A percentile compares a stretch with the other conserved stretches of the same genome.
These are phyloP conservation scores for Pteromalus puparum DNA, from an alignment of 1,140 invertebrate genomes.

Conservation along the genomic window DNA sequence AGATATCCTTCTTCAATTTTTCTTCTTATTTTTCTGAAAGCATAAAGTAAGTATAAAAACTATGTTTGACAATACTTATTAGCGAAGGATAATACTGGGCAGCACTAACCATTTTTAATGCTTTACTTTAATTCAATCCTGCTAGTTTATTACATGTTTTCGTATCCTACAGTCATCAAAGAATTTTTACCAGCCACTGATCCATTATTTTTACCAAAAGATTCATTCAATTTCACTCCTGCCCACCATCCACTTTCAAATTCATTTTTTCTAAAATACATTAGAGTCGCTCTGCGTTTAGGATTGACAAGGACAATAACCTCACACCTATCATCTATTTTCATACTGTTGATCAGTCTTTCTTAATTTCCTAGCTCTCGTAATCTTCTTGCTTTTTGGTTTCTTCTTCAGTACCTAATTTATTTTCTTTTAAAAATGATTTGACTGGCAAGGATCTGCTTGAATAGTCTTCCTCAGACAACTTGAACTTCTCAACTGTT, in stretches of 20 bases:
- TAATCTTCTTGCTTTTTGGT: constrained; percentile 80
- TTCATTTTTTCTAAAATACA: constrained; percentile 87
- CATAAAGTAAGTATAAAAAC: constrained; percentile 93
- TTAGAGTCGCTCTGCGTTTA: constrained; percentile 85
- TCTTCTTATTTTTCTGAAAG: constrained; percentile 89
- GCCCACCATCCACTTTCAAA: constrained; percentile 92
- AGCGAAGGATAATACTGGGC: constrained; percentile 96
- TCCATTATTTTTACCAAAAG: constrained; percentile 96
- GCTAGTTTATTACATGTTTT: constrained; percentile 98
- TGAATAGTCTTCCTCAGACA: constrained; percentile 91
- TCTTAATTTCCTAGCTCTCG: constrained; percentile 82
- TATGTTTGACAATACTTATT: constrained; percentile 95
- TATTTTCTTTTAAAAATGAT: constrained; percentile 91
- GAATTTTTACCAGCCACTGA: constrained; percentile 90
- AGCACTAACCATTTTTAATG: constrained; percentile 94
- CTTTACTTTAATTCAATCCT: constrained; percentile 90
- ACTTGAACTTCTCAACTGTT: constrained; percentile 90
- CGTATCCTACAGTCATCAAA: constrained; percentile 99
- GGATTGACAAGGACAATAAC: constrained; percentile 85
- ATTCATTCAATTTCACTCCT: constrained; percentile 97
- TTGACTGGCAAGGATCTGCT: constrained; percentile 88
- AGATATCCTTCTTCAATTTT: constrained; percentile 88
- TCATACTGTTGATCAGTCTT: constrained; percentile 74
- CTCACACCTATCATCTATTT: constrained; percentile 86
- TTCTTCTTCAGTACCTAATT: constrained; percentile 93